Evolutionary conservation across 2,888 invertebrate genomes (phyloP).

Genomic region (Leptinotarsa peninsularis): DNA sequence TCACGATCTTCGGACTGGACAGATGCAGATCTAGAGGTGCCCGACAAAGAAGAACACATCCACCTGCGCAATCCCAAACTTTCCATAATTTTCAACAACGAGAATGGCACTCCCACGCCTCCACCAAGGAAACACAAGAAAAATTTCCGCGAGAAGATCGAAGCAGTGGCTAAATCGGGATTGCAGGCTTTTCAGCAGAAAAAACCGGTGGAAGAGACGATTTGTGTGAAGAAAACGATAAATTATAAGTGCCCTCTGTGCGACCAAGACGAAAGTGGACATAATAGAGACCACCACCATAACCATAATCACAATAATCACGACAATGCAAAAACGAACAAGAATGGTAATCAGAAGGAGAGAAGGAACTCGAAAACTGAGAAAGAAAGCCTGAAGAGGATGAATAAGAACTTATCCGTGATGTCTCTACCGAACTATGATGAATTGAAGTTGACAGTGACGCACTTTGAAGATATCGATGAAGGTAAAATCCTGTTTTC

Average conservation of each 20-base stretch:
- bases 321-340: constrained; percentile 27
- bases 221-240: constrained; percentile 62
- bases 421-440: constrained; percentile 70
- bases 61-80: constrained; percentile 61
- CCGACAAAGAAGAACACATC: constrained; percentile 63
- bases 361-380: constrained; percentile 39
- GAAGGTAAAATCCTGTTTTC: constrained; percentile 30
- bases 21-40: constrained; percentile 69
- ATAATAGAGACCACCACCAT: constrained; percentile 57
- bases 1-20: constrained; percentile 68
- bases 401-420: constrained; percentile 67
- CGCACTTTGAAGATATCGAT: constrained; percentile 56
- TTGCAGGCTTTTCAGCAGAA: constrained; percentile 59
- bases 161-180: constrained; percentile 60
- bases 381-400: constrained; percentile 58
- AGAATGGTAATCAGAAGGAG: constrained; percentile 43
- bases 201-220: constrained; percentile 58
- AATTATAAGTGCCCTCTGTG: constrained; percentile 63
- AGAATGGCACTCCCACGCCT: constrained; percentile 63
- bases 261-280: constrained; percentile 57
- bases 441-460: constrained; percentile 65
- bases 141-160: constrained; percentile 61
- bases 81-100: constrained; percentile 60
- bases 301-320: constrained; percentile 47
- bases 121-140: constrained; percentile 63